Conservation (phyloP, 2,797 vertebrate genomes). For the Pempheris klunzingeri region DNA sequence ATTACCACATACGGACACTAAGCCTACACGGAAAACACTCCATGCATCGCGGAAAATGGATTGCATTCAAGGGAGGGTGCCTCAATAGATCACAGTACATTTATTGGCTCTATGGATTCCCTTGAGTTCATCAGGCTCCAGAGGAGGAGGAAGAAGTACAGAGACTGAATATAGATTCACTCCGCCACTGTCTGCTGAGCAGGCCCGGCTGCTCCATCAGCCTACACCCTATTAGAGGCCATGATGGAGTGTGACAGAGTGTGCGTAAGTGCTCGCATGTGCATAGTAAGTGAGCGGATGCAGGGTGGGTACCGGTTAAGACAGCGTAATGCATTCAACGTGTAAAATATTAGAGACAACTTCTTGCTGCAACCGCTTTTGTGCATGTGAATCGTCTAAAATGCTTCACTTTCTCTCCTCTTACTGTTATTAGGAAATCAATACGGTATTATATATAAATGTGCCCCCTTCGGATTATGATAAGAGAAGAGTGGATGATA, state of each 20-base stretch:
- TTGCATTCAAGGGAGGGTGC: slow-evolving; percentile 62
- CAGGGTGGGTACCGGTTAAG: slow-evolving; percentile 9
- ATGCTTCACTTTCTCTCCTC: neutral
- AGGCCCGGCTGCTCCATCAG: slow-evolving; percentile 65
- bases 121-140: slow-evolving; percentile 75
- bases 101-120: slow-evolving; percentile 77
- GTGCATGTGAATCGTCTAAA: slow-evolving; percentile 6
- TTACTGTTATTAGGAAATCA: slow-evolving; percentile 21
- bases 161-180: slow-evolving; percentile 80
- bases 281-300: slow-evolving; percentile 56
- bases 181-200: slow-evolving; percentile 68
- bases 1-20: slow-evolving; percentile 35
- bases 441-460: neutral
- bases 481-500: neutral
- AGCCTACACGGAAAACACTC: slow-evolving; percentile 29
- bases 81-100: slow-evolving; percentile 70
- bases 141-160: slow-evolving; percentile 59
- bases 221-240: slow-evolving; percentile 68
- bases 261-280: slow-evolving; percentile 57
- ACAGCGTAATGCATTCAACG: slow-evolving; percentile 26
- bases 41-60: slow-evolving; percentile 47
- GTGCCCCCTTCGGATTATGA: neutral
- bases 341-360: slow-evolving; percentile 19
- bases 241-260: slow-evolving; percentile 73
- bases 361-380: neutral